phyloP scores from a whole-genome alignment of 1,140 invertebrate genomes.

The Galleria mellonella region DNA sequence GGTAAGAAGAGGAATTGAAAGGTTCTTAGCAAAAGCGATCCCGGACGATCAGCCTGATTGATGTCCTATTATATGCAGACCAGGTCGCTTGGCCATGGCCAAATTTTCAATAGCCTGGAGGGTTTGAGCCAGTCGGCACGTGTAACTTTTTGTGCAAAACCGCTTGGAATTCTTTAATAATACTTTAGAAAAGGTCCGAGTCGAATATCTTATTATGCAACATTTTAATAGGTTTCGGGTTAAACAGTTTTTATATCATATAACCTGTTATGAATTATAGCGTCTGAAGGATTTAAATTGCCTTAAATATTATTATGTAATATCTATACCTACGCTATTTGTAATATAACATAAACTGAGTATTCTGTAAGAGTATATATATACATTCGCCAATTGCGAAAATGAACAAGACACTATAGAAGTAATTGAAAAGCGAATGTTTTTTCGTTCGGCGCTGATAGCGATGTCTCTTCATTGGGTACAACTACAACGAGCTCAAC shows the following conservation, averaged over 20 bases:
- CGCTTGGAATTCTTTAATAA: conserved; percentile 57
- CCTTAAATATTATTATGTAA: no score
- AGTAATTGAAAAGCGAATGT: conserved; percentile 8
- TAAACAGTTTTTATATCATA: conserved; percentile 24
- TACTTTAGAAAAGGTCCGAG: conserved; percentile 47
- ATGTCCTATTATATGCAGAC: conserved; percentile 57
- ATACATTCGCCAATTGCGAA: no score
- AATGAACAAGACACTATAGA: no score
- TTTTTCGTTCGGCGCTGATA: conserved; percentile 1
- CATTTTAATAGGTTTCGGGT: conserved; percentile 39
- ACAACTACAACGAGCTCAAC: conserved; percentile 20
- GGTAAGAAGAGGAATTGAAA: no score
- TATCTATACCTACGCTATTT: no score
- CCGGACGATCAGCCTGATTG: conserved; percentile 34
- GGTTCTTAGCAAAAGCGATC: conserved; percentile 15
- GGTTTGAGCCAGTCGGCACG: conserved; percentile 60
- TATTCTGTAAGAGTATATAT: no score
- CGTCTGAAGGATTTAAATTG: no score
- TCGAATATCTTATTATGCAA: conserved; percentile 69
- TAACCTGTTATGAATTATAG: conserved; percentile 27
- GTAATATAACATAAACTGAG: no score
- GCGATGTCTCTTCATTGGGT: conserved; percentile 22
- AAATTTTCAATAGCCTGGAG: conserved; percentile 67
- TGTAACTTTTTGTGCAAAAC: conserved; percentile 72
- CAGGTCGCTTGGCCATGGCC: conserved; percentile 42